These are phyloP conservation scores for Polymixis lichenea DNA, from an alignment of 2,888 invertebrate genomes.

Conservation along the genomic window DNA sequence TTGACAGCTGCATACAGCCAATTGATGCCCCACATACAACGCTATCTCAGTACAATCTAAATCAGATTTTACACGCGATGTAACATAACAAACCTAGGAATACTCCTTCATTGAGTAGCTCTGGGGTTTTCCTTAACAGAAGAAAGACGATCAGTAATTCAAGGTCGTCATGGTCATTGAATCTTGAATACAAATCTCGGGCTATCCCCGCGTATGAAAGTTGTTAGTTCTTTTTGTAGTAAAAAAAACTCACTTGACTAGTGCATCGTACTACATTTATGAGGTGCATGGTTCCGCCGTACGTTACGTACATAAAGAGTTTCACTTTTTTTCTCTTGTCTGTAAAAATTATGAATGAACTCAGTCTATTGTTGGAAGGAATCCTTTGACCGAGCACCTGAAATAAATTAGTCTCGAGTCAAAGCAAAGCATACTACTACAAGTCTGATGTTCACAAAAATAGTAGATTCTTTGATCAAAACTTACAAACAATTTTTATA, in stretches of 20 bases:
- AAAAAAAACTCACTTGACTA: neutral
- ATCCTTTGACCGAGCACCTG: neutral
- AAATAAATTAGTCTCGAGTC: neutral
- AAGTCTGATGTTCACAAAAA: neutral
- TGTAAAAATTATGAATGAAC: neutral
- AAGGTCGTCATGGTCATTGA: slow-evolving; percentile 11
- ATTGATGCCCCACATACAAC: slow-evolving; percentile 6
- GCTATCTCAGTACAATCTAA: slow-evolving; percentile 18
- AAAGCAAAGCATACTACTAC: neutral
- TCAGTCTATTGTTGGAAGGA: neutral
- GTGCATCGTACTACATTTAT: neutral
- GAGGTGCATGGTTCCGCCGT: slow-evolving; percentile 26
- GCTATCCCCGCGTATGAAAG: slow-evolving; percentile 54
- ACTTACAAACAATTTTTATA: neutral
- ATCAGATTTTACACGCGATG: slow-evolving; percentile 24
- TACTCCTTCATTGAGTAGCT: slow-evolving; percentile 32
- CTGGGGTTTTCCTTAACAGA: slow-evolving; percentile 23
- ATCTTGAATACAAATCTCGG: slow-evolving; percentile 38
- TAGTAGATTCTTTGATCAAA: too few relatives aligned
- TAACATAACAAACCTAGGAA: neutral
- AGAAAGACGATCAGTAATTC: slow-evolving; percentile 29
- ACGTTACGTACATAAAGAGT: neutral
- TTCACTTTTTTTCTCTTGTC: too few relatives aligned
- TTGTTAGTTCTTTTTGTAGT: neutral
- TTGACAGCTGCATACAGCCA: neutral